Conservation (phyloP, 2,797 vertebrate species). For the Setipinna tenuifilis region DNA sequence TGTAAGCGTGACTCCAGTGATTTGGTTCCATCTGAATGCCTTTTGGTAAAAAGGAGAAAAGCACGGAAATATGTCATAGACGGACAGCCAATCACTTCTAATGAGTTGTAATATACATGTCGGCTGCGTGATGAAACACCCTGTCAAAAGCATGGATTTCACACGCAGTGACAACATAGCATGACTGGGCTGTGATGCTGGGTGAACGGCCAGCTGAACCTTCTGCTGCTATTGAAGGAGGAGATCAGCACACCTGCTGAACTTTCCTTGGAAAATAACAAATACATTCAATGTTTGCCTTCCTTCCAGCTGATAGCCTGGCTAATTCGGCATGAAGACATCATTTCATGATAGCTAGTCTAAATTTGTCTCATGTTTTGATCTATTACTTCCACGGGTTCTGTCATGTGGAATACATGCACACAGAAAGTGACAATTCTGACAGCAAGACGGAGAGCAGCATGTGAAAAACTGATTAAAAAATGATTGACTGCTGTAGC, state of each 20-base stretch:
- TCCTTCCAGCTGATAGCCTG: not conserved
- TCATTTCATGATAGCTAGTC: not conserved
- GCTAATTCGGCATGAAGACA: not conserved
- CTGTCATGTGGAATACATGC: not conserved
- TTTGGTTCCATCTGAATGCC: not conserved
- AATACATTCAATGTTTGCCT: not conserved
- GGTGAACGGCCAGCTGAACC: not conserved
- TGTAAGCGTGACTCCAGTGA: not conserved
- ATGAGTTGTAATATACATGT: not conserved
- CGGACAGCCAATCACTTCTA: not conserved
- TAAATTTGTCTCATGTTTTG: not conserved
- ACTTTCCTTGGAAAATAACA: not conserved
- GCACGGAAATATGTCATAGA: too few species aligned
- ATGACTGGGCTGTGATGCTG: not conserved
- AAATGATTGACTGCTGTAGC: too few species aligned
- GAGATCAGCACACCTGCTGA: not conserved
- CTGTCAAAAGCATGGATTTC: not conserved
- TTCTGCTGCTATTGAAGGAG: not conserved
- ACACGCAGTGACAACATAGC: not conserved
- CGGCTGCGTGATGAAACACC: not conserved
- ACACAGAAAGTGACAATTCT: not conserved
- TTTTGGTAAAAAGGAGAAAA: not conserved
- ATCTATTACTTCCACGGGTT: not conserved
- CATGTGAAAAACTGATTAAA: too few species aligned
- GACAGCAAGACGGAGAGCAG: not conserved